Percentiles rank a stretch among this genome's conserved stretches.
Evolutionary conservation across 2,888 invertebrate genomes (phyloP).

Genomic region (Archaeoteleia sp.): DNA sequence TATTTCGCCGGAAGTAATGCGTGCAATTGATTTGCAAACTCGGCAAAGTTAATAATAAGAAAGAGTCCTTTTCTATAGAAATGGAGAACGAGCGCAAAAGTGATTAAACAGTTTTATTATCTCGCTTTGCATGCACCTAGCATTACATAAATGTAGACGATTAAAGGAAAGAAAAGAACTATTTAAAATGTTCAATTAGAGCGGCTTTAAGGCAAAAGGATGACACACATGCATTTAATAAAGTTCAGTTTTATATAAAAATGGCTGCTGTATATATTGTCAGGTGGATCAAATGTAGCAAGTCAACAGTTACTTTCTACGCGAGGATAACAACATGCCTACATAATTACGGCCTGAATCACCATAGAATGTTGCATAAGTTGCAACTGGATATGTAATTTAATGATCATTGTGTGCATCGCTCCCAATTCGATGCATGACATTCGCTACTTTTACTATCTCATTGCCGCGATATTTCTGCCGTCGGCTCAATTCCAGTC

Average conservation of each 20-base stretch:
- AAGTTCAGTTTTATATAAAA: constrained; percentile 5
- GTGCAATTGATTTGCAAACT: too few relatives aligned
- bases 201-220: constrained; percentile 20
- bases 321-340: constrained; percentile 21
- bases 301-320: constrained; percentile 30
- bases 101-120: too few relatives aligned
- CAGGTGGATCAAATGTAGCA: constrained; percentile 1
- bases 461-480: constrained; percentile 69
- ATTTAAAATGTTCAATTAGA: constrained; percentile 13
- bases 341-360: constrained; percentile 31
- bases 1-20: too few relatives aligned
- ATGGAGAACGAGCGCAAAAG: too few relatives aligned
- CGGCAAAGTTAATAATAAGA: too few relatives aligned
- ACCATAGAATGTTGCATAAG: constrained; percentile 35
- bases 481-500: neutral
- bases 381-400: constrained; percentile 42
- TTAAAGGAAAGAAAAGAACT: constrained; percentile 5
- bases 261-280: constrained; percentile 24
- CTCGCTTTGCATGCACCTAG: too few relatives aligned
- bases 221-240: constrained; percentile 6
- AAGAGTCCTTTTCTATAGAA: too few relatives aligned
- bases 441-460: constrained; percentile 50
- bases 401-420: constrained; percentile 19
- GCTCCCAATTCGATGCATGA: constrained; percentile 35
- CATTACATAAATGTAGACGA: constrained; percentile 17